Conservation (phyloP, 2,113 vertebrate genomes). For the Tapirus terrestris region DNA sequence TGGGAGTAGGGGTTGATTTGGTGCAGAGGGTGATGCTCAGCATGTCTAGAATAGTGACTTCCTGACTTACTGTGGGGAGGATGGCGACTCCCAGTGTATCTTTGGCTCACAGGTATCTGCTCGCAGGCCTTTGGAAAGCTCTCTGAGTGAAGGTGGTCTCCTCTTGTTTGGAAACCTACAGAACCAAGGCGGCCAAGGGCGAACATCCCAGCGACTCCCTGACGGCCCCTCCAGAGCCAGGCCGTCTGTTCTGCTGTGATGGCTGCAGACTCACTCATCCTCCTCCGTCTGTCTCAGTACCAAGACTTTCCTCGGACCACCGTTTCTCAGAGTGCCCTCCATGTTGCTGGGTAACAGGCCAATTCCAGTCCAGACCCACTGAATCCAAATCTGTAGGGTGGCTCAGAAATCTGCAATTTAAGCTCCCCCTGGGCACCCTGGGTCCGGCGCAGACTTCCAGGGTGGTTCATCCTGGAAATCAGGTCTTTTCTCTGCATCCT, state of each 20-base stretch:
- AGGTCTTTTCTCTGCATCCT: background rate
- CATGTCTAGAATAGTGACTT: background rate
- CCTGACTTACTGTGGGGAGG: background rate
- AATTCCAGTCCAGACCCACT: background rate
- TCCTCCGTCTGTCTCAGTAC: background rate
- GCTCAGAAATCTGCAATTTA: background rate
- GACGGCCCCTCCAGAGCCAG: no score
- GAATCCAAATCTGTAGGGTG: background rate
- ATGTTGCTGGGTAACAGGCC: background rate
- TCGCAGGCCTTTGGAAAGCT: background rate
- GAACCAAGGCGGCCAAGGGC: no score
- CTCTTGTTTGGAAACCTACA: background rate
- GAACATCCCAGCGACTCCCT: accelerated
- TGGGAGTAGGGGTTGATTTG: background rate
- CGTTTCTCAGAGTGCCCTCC: background rate
- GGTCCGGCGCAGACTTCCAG: background rate
- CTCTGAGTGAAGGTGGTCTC: background rate
- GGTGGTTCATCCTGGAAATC: background rate
- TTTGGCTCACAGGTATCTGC: background rate
- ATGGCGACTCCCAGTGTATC: background rate
- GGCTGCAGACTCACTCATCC: background rate
- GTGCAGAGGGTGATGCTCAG: background rate
- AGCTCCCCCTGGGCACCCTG: no score
- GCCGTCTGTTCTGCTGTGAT: accelerated
- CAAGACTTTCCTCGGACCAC: background rate